Evolutionary conservation across 1,140 invertebrate genomes (phyloP).

Genomic region (Drosophila ercepeae): DNA sequence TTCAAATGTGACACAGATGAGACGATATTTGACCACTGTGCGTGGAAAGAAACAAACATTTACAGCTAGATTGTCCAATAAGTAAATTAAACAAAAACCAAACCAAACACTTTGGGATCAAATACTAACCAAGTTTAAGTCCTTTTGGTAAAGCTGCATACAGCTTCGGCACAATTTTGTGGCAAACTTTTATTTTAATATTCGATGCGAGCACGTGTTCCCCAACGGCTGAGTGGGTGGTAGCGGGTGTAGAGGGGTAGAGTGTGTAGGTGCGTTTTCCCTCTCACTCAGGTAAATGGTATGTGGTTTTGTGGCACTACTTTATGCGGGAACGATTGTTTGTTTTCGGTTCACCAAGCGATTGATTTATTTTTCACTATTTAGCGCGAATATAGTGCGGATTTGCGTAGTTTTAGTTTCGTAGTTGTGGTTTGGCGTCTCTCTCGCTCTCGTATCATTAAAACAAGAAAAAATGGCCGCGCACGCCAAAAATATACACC

Average conservation of each 20-base stretch:
- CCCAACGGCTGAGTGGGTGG: constrained; percentile 34
- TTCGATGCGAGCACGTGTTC: constrained; percentile 57
- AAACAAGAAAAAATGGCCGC: constrained; percentile 76
- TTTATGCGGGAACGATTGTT: constrained; percentile 28
- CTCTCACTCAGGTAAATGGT: constrained; percentile 22
- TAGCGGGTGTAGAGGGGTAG: not conserved
- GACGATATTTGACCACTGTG: constrained; percentile 30
- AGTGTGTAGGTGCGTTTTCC: constrained; percentile 5
- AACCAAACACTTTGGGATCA: constrained; percentile 24
- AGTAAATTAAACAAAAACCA: constrained; percentile 49
- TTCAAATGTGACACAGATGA: no score
- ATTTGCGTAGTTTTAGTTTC: constrained; percentile 33
- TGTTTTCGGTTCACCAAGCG: constrained; percentile 19
- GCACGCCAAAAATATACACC: constrained; percentile 78
- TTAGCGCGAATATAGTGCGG: constrained; percentile 32
- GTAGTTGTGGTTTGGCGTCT: constrained; percentile 50
- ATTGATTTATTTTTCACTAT: constrained; percentile 38
- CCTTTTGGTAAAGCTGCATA: constrained; percentile 14
- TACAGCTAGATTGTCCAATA: constrained; percentile 52
- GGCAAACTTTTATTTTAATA: constrained; percentile 19
- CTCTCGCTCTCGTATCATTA: constrained; percentile 49
- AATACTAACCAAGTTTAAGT: constrained; percentile 59
- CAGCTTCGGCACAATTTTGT: constrained; percentile 17
- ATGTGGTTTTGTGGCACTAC: constrained; percentile 30
- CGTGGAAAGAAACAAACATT: constrained; percentile 34